Conservation (phyloP, 1,140 invertebrate species). For the Diorhabda elongata region DNA sequence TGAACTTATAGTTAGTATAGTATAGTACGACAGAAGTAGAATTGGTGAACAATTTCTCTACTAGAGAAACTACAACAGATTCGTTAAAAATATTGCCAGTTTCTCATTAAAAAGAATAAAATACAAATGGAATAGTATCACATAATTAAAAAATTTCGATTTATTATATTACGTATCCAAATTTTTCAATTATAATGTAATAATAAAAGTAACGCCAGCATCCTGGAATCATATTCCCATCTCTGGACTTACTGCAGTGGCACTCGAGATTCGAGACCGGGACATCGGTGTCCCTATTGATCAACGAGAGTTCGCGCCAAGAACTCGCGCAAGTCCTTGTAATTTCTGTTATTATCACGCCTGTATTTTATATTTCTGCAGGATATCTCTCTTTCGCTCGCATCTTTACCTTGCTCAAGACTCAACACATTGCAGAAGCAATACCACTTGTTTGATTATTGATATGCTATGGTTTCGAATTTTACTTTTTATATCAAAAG, state of each 20-base stretch:
- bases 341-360: constrained; percentile 25
- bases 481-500: background rate
- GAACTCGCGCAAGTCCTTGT: constrained; percentile 30
- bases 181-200: no score
- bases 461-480: background rate
- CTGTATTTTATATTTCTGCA: constrained; percentile 14
- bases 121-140: no score
- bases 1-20: no score
- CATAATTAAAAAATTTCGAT: no score
- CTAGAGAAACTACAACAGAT: no score
- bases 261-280: constrained; percentile 36
- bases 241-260: constrained; percentile 33
- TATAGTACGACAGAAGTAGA: no score
- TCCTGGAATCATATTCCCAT: constrained; percentile 4
- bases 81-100: no score
- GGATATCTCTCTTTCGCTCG: background rate
- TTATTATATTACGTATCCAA: no score
- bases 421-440: constrained; percentile 17
- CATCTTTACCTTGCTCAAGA: constrained; percentile 23
- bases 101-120: no score
- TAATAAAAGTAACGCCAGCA: constrained; percentile 3
- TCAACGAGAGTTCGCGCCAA: constrained; percentile 40
- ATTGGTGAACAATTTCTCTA: no score
- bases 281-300: constrained; percentile 38
- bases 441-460: constrained; percentile 13